Conservation (phyloP, 2,113 vertebrate genomes). For the Junco hyemalis region DNA sequence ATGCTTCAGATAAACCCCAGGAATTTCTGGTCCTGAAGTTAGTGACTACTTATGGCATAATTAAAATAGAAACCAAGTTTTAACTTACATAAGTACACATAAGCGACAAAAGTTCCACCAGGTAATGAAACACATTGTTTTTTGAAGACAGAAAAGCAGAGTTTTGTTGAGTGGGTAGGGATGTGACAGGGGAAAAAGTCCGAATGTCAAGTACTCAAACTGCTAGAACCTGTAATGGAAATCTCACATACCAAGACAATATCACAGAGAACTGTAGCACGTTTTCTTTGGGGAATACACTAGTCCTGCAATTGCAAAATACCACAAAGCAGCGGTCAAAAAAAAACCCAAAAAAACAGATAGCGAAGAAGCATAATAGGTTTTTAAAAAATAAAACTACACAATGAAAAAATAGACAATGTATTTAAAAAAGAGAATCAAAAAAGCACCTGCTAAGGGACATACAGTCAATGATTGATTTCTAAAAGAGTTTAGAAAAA, state of each 20-base stretch:
- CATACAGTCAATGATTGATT: not conserved
- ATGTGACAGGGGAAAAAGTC: rapidly evolving
- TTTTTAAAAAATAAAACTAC: not conserved
- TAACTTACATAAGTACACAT: not conserved
- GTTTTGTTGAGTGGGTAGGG: not conserved
- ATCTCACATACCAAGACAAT: not conserved
- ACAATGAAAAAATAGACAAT: not conserved
- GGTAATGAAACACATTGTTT: not conserved
- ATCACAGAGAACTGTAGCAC: not conserved
- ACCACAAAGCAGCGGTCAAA: not conserved
- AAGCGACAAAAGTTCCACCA: not conserved
- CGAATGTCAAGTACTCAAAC: not conserved
- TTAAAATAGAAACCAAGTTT: not conserved
- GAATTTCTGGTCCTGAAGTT: not conserved
- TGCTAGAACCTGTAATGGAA: not conserved
- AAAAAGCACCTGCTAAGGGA: not conserved
- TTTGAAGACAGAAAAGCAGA: not conserved
- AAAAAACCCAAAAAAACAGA: not conserved
- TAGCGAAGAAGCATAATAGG: not conserved
- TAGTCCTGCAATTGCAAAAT: not conserved
- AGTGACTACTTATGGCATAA: not conserved
- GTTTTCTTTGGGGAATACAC: not conserved
- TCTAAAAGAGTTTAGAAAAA: not conserved
- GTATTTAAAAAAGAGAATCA: not conserved
- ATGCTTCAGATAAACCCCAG: not conserved